phyloP scores from a whole-genome alignment of 2,797 vertebrate species.

The Chrysocyon brachyurus region DNA sequence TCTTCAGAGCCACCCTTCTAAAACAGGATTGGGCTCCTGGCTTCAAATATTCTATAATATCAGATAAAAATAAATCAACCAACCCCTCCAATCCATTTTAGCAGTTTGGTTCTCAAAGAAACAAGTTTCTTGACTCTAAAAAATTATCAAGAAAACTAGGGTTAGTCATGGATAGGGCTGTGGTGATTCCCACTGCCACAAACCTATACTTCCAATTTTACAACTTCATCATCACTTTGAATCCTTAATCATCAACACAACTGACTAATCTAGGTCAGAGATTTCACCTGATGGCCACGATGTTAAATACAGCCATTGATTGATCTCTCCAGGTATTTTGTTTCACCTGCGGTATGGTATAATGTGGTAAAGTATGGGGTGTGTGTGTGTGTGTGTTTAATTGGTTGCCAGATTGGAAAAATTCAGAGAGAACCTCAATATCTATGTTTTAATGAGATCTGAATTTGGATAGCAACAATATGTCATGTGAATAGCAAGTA shows the following conservation, averaged over 20 bases:
- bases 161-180: constrained; percentile 48
- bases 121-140: not conserved
- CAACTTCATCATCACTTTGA: not conserved
- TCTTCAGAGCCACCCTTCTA: constrained; percentile 51
- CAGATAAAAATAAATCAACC: constrained; percentile 78
- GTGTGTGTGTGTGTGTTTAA: not conserved
- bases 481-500: not conserved
- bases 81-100: constrained; percentile 73
- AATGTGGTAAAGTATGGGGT: not conserved
- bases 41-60: constrained; percentile 80
- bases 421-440: not conserved
- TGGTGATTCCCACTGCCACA: constrained; percentile 50
- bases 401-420: not conserved
- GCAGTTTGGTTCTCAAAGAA: constrained; percentile 73
- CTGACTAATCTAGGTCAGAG: not conserved
- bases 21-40: constrained; percentile 73
- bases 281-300: not conserved
- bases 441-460: not conserved
- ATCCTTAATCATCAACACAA: not conserved
- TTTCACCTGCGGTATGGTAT: not conserved
- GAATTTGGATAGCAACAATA: not conserved
- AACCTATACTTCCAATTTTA: not conserved
- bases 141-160: constrained; percentile 74
- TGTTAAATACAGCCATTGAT: fast-evolving
- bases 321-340: not conserved